Evolutionary conservation across 2,888 invertebrate species (phyloP), one percentile per base, ranked within the genome.

Genomic region (Plemyria rubiginata): DNA sequence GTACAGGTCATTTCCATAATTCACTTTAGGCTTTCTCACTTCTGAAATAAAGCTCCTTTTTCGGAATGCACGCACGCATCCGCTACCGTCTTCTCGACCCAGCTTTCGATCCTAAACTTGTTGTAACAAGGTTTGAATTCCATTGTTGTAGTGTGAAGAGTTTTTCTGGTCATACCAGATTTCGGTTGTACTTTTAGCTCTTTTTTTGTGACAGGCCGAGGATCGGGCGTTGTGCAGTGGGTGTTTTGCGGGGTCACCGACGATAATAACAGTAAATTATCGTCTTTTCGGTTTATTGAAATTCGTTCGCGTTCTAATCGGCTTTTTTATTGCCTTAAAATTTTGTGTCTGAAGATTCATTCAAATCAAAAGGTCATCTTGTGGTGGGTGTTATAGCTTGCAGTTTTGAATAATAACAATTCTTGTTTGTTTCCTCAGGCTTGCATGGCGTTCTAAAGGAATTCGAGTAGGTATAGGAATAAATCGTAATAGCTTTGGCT

Each of bases 221-320:
- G 84, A 80, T 82, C 82, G 78, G 82, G 79, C 83, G 81, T 81
- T 80, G 80, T 87, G 80, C 86, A 85, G 90, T 90, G 90, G 90
- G 90, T 90, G 90, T 91, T 90, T 90, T 87, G 90, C 90, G 90
- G 91, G 92, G 91, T 92, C 92, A 91, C 84, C 82, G 86, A 84
- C 85, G 90, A 88, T 92, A 92, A 92, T 92, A 92, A 92, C 91
- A 87, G 91, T 91, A 92, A 91, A 92, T 92, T 90, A 92, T 91
- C 86, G 84, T 87, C 85, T 82, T 77, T 85, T 83, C 78, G 86
- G 82, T 84, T 91, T 92, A 92, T 92, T 91, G 92, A 92, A 92
- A 88, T 86, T 84, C 81, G 82, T 77, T 83, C 84, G 79, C 80
- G 80, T 84, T 84, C 86, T 90, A 90, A 88, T 88, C 85, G 81